A percentile compares a stretch with the other conserved stretches of the same genome.
phyloP scores from a whole-genome alignment of 1,140 invertebrate genomes.

The Bicyclus anynana region DNA sequence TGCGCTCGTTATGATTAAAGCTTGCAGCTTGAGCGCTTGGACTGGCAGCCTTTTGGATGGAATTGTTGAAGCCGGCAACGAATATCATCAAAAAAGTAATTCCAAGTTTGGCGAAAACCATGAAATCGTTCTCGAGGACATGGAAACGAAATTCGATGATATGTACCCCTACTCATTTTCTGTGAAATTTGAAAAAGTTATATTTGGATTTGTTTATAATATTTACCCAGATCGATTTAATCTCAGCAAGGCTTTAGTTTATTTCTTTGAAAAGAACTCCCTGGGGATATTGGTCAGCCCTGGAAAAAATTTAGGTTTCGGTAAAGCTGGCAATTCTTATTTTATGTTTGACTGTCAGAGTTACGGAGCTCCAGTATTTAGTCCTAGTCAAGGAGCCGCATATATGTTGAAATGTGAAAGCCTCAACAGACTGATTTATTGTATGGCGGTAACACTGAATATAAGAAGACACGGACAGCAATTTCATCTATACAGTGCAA shows the following conservation, averaged over 20 bases:
- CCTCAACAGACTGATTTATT: slow-evolving; percentile 79
- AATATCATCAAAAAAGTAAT: slow-evolving; percentile 67
- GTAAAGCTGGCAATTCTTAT: slow-evolving; percentile 76
- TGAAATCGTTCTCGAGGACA: slow-evolving; percentile 71
- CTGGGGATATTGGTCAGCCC: slow-evolving; percentile 76
- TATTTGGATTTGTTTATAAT: slow-evolving; percentile 79
- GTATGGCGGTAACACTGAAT: slow-evolving; percentile 77
- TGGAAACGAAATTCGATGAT: slow-evolving; percentile 77
- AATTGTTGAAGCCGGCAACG: slow-evolving; percentile 76
- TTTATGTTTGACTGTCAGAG: slow-evolving; percentile 82
- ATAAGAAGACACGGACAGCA: slow-evolving; percentile 60
- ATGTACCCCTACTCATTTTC: slow-evolving; percentile 78
- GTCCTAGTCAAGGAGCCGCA: slow-evolving; percentile 75
- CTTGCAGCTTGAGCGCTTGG: slow-evolving; percentile 79
- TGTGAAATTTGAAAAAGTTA: slow-evolving; percentile 76
- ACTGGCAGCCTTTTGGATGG: slow-evolving; percentile 79
- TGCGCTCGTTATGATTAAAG: slow-evolving; percentile 76
- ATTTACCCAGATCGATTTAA: slow-evolving; percentile 78
- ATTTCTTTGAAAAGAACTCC: slow-evolving; percentile 78
- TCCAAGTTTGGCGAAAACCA: slow-evolving; percentile 64
- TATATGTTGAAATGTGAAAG: slow-evolving; percentile 80
- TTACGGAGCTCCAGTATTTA: slow-evolving; percentile 78
- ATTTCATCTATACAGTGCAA: slow-evolving; percentile 58
- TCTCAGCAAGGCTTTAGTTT: slow-evolving; percentile 78
- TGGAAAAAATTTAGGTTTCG: slow-evolving; percentile 78